A percentile compares a stretch with the other conserved stretches of the same genome.
Conservation (phyloP, 2,797 vertebrate species). For the Clarias pachynema region DNA sequence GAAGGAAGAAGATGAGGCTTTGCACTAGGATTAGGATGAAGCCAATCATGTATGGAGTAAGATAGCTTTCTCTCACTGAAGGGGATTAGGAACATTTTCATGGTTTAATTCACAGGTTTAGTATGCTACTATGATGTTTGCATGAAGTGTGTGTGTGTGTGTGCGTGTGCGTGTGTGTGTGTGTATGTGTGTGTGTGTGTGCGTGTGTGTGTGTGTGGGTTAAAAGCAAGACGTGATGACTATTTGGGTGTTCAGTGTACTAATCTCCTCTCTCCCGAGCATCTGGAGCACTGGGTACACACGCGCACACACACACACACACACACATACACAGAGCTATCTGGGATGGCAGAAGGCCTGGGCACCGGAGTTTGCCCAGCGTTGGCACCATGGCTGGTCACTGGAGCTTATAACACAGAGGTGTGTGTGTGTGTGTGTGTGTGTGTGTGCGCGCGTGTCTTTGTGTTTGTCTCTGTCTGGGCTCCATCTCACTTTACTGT, state of each 20-base stretch:
- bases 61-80: constrained; percentile 34
- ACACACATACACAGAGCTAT: constrained; percentile 64
- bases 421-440: constrained; percentile 67
- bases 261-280: constrained; percentile 78
- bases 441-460: constrained; percentile 40
- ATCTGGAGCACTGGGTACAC: constrained; percentile 76
- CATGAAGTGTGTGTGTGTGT: constrained; percentile 21
- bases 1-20: constrained; percentile 17
- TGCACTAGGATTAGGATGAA: constrained; percentile 22
- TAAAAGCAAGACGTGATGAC: constrained; percentile 16
- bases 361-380: constrained; percentile 75
- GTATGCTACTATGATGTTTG: constrained; percentile 26
- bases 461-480: constrained; percentile 24
- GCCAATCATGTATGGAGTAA: constrained; percentile 33
- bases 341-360: constrained; percentile 82
- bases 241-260: constrained; percentile 30
- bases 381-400: constrained; percentile 75
- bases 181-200: constrained; percentile 11
- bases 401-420: constrained; percentile 66
- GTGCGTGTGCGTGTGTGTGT: constrained; percentile 24
- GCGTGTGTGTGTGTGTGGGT: constrained; percentile 21
- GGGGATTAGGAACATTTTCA: constrained; percentile 41
- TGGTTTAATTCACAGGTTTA: constrained; percentile 51
- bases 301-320: constrained; percentile 29
- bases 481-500: constrained; percentile 25